These are phyloP conservation scores for Barbus barbus DNA, from an alignment of 2,113 vertebrate species.

Conservation along the genomic window DNA sequence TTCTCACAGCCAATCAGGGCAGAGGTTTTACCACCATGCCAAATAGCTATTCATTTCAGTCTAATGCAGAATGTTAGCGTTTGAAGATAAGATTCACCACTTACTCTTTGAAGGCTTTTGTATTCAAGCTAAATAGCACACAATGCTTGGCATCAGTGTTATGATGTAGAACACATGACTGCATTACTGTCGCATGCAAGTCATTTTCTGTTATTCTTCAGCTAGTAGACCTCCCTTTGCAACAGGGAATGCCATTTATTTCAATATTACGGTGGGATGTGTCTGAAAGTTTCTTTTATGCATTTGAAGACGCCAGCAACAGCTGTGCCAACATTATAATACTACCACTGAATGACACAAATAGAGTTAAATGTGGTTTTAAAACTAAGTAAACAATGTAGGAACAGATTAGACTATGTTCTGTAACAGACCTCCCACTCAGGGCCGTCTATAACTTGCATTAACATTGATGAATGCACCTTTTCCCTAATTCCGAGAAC, in stretches of 20 bases:
- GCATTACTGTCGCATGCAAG: slow-evolving; percentile 10
- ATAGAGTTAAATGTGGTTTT: slow-evolving; percentile 7
- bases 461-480: slow-evolving; percentile 18
- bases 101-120: background rate
- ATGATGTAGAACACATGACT: slow-evolving; percentile 30
- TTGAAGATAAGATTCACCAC: background rate
- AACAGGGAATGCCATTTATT: slow-evolving; percentile 11
- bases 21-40: slow-evolving; percentile 79
- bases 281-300: slow-evolving; percentile 11
- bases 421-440: slow-evolving; percentile 31
- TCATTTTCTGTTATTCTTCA: slow-evolving; percentile 18
- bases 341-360: background rate
- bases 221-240: background rate
- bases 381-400: background rate
- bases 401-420: background rate
- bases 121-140: slow-evolving; percentile 20
- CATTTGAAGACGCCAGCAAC: background rate
- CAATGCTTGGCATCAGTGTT: slow-evolving; percentile 23
- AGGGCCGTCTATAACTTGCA: slow-evolving; percentile 21
- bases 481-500: background rate
- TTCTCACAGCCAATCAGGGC: slow-evolving; percentile 75
- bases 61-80: background rate
- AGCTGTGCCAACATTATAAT: slow-evolving; percentile 26
- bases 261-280: slow-evolving; percentile 24
- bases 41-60: slow-evolving; percentile 50